Conservation (phyloP, 1,140 invertebrate genomes). For the Drosophila quadrilineata region DNA sequence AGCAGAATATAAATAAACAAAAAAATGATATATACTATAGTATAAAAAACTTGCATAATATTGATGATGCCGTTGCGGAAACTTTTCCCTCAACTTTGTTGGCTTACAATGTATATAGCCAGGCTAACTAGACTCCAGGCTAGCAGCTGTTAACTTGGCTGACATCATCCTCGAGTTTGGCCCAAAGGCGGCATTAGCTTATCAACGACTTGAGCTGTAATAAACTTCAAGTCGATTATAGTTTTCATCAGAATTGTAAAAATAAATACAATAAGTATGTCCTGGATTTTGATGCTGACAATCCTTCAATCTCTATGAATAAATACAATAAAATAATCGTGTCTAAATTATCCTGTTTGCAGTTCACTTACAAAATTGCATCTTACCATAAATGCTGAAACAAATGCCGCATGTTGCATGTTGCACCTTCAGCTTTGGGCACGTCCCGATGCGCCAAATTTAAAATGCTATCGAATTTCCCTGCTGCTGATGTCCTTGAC, state of each 20-base stretch:
- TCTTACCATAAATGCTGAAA: slow-evolving; percentile 39
- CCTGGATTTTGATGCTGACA: no score
- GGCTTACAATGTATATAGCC: slow-evolving; percentile 9
- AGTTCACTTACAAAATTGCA: slow-evolving; percentile 17
- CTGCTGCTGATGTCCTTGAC: slow-evolving; percentile 25
- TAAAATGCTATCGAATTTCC: slow-evolving; percentile 71
- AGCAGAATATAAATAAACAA: slow-evolving; percentile 21
- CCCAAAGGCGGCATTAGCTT: slow-evolving; percentile 21
- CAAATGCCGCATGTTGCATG: slow-evolving; percentile 1
- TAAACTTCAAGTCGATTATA: slow-evolving; percentile 44
- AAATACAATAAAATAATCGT: background rate
- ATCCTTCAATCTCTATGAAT: no score
- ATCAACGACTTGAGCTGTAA: slow-evolving; percentile 42
- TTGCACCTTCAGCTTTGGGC: slow-evolving; percentile 16
- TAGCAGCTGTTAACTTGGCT: slow-evolving; percentile 35
- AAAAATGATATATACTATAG: slow-evolving; percentile 50
- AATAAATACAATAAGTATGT: no score
- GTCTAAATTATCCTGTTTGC: background rate
- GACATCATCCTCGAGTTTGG: slow-evolving; percentile 24
- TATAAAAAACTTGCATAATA: slow-evolving; percentile 49
- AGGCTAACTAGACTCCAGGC: background rate
- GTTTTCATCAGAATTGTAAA: no score
- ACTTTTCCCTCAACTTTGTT: slow-evolving; percentile 18
- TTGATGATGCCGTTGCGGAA: slow-evolving; percentile 28
- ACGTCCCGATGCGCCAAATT: slow-evolving; percentile 45